Conservation (phyloP, 2,113 vertebrate species). For the Rhea americana region DNA sequence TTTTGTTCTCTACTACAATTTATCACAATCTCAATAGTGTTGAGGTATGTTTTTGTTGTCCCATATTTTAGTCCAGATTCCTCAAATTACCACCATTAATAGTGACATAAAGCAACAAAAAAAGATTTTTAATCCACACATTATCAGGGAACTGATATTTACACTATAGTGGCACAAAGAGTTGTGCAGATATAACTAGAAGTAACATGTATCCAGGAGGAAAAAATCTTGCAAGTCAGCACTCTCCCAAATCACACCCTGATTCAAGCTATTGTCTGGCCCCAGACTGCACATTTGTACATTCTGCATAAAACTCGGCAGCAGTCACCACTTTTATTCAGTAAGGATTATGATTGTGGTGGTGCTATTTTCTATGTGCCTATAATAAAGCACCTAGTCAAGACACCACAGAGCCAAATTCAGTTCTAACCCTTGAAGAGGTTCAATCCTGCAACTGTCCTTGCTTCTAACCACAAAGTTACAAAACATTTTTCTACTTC, state of each 20-base stretch:
- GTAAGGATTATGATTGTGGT: neutral
- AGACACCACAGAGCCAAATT: neutral
- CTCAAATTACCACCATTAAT: neutral
- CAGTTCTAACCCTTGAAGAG: neutral
- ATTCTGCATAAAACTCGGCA: neutral
- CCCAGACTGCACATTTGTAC: neutral
- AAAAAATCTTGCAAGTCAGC: neutral
- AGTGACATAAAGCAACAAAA: neutral
- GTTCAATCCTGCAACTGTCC: neutral
- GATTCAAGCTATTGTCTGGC: neutral
- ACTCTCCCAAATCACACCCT: neutral
- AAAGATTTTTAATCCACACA: neutral
- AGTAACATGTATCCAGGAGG: neutral
- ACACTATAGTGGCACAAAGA: neutral
- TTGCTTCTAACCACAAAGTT: neutral
- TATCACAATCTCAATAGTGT: neutral
- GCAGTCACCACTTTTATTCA: neutral
- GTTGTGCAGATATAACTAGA: neutral
- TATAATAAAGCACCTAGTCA: neutral
- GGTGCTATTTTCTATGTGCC: neutral
- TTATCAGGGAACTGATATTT: neutral
- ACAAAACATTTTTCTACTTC: neutral
- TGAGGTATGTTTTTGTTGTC: neutral
- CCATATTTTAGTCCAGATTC: neutral
- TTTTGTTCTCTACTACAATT: neutral